phyloP scores from a whole-genome alignment of 2,113 vertebrate species.

The Cairina moschata region DNA sequence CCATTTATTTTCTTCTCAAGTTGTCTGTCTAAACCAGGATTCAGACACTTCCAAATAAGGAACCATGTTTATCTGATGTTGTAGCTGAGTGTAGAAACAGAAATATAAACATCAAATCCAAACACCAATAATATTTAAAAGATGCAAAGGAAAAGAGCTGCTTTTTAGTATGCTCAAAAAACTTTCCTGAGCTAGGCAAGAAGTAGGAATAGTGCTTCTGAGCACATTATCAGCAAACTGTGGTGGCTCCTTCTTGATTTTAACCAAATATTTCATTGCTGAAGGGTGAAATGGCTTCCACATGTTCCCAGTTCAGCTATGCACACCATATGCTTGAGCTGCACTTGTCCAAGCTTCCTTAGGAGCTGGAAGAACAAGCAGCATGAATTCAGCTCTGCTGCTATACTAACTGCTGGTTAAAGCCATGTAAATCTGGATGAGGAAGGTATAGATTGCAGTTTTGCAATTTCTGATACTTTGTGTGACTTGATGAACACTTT shows the following conservation, averaged over 20 bases:
- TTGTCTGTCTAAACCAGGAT: not conserved
- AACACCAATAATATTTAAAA: not conserved
- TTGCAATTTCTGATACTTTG: not conserved
- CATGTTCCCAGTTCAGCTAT: not conserved
- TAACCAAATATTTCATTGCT: not conserved
- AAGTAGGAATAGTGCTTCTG: not conserved
- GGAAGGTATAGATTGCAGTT: not conserved
- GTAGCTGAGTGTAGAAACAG: not conserved
- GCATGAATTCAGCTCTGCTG: not conserved
- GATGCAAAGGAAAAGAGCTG: not conserved
- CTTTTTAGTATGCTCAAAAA: not conserved
- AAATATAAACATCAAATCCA: not conserved
- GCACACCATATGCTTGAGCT: fast-evolving
- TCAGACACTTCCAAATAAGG: not conserved
- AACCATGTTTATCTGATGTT: not conserved
- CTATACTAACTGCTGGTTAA: not conserved
- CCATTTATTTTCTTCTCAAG: not conserved
- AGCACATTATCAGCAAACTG: not conserved
- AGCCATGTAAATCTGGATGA: fast-evolving
- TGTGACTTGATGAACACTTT: not conserved
- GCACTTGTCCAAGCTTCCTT: not conserved
- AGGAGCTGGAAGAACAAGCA: not conserved
- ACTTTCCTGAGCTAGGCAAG: not conserved
- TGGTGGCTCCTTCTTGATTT: not conserved
- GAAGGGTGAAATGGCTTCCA: not conserved